phyloP scores from a whole-genome alignment of 2,113 vertebrate genomes.

The Apistogramma diplotaenia region DNA sequence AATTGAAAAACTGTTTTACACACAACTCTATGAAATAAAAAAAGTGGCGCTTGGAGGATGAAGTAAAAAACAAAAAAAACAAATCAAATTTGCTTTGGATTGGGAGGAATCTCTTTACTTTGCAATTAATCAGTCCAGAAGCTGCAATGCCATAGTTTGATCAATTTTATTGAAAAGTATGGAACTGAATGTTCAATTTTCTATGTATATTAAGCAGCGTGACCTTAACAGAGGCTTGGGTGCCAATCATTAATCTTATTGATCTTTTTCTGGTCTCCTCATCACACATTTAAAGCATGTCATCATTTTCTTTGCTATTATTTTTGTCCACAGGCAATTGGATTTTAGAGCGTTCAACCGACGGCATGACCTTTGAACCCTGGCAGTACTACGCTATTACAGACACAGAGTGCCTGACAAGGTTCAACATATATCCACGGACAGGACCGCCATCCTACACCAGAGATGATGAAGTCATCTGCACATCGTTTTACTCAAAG shows the following conservation, averaged over 20 bases:
- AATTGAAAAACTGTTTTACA: not conserved
- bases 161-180: not conserved
- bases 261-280: conserved; percentile 10
- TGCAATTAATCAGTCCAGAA: not conserved
- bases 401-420: conserved; percentile 89
- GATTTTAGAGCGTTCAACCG: conserved; percentile 91
- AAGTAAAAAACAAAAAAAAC: not conserved
- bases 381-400: conserved; percentile 98
- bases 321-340: conserved; percentile 79
- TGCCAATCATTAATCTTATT: conserved; percentile 28
- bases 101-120: not conserved
- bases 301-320: not conserved
- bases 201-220: conserved; percentile 53
- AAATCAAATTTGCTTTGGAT: not conserved
- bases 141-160: not conserved
- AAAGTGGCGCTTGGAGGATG: not conserved
- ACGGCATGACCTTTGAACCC: conserved; percentile 83
- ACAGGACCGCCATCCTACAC: conserved; percentile 87
- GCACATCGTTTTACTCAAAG: conserved; percentile 96
- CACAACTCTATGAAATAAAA: not conserved
- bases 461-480: conserved; percentile 94
- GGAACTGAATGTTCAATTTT: conserved; percentile 40
- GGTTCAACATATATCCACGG: conserved; percentile 87
- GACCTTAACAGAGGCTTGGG: conserved; percentile 13
- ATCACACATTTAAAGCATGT: not conserved